These are phyloP conservation scores for Rhynchomys soricoides DNA, from an alignment of 2,113 vertebrate species.

Conservation along the genomic window DNA sequence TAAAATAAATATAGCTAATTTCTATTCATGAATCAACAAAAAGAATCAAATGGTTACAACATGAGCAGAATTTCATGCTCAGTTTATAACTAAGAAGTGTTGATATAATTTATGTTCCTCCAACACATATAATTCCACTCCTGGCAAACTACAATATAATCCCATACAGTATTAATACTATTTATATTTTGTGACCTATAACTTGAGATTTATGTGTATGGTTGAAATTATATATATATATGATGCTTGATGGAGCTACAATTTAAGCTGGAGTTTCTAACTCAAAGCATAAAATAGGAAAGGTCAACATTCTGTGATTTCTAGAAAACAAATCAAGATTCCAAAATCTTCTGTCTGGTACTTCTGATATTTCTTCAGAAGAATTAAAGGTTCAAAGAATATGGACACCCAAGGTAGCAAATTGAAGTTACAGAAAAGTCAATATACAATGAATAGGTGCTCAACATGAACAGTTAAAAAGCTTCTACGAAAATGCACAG, in stretches of 20 bases:
- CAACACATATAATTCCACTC: not conserved
- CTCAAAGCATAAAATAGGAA: not conserved
- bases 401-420: not conserved
- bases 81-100: not conserved
- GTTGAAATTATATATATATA: not conserved
- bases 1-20: slow-evolving; percentile 10
- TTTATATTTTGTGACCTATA: not conserved
- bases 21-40: not conserved
- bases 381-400: not conserved
- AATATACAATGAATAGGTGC: not conserved
- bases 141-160: not conserved
- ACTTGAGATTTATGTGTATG: not conserved
- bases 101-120: not conserved
- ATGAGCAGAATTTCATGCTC: slow-evolving; percentile 23
- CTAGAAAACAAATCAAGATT: not conserved
- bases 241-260: not conserved
- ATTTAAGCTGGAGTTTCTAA: slow-evolving; percentile 24
- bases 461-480: slow-evolving; percentile 27
- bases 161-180: not conserved
- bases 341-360: not conserved
- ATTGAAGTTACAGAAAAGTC: not conserved
- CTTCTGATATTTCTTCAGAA: not conserved
- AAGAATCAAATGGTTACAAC: not conserved
- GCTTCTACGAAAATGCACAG: not conserved
- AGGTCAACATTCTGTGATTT: not conserved